A percentile compares a stretch with the other conserved stretches of the same genome.
Conservation (phyloP, 2,797 vertebrate genomes). For the Myiothlypis coronata region DNA sequence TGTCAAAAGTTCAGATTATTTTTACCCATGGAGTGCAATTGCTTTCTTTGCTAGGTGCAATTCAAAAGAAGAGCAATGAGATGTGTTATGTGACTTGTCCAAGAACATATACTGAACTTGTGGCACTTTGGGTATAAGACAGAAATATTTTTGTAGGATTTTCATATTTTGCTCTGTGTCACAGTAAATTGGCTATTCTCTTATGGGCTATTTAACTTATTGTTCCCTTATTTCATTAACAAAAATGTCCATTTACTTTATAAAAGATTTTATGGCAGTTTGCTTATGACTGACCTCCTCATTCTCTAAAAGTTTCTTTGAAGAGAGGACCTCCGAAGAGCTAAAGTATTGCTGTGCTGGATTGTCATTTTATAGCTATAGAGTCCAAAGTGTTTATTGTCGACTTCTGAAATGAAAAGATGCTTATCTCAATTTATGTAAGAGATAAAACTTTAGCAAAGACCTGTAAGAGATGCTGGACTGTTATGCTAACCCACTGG, state of each 20-base stretch:
- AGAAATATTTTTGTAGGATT: neutral
- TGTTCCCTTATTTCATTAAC: neutral
- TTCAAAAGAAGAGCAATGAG: neutral
- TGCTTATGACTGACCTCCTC: neutral
- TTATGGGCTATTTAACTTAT: neutral
- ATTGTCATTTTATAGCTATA: neutral
- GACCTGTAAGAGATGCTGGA: neutral
- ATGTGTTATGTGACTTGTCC: neutral
- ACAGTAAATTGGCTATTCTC: neutral
- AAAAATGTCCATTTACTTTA: neutral
- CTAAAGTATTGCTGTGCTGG: neutral
- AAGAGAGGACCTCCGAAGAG: neutral
- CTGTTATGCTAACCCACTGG: neutral
- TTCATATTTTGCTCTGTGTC: neutral
- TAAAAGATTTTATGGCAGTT: neutral
- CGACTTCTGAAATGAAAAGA: neutral
- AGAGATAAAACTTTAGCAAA: conserved; percentile 10
- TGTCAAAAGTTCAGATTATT: neutral
- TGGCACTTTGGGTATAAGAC: neutral
- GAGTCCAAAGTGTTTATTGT: neutral
- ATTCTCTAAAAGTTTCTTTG: neutral
- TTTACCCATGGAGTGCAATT: neutral
- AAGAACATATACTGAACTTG: neutral
- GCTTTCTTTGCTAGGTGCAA: neutral
- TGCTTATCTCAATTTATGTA: conserved; percentile 11